phyloP scores from a whole-genome alignment of 1,140 invertebrate genomes.

The Anagrus nilaparvatae region DNA sequence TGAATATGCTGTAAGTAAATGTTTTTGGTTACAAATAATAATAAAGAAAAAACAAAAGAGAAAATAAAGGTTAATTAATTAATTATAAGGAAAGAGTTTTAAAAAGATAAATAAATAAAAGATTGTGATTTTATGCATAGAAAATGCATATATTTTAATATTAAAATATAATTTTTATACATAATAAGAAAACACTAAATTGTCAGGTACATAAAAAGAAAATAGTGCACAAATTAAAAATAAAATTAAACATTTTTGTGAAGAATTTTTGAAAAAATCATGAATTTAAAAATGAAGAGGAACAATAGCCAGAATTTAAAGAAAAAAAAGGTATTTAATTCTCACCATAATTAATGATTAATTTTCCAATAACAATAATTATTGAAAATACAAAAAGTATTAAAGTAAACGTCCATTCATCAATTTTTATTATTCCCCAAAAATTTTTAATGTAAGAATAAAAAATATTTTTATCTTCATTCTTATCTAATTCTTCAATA shows the following conservation, averaged over 20 bases:
- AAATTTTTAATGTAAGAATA: conserved; percentile 11
- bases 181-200: not conserved
- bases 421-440: conserved; percentile 17
- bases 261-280: conserved; percentile 2
- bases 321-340: too few species aligned
- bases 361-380: conserved; percentile 24
- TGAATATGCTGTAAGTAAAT: conserved; percentile 17
- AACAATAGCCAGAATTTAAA: not conserved
- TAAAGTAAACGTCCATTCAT: conserved; percentile 26
- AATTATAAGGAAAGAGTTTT: too few species aligned
- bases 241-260: not conserved
- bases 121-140: conserved; percentile 12
- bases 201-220: not conserved
- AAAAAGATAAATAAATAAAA: conserved; percentile 13
- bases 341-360: conserved; percentile 28
- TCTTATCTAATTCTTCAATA: too few species aligned
- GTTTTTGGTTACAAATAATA: conserved; percentile 16
- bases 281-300: conserved; percentile 1
- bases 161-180: not conserved
- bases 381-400: conserved; percentile 23
- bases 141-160: conserved; percentile 2
- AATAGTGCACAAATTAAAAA: not conserved
- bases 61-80: too few species aligned
- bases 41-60: conserved; percentile 16
- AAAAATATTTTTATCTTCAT: too few species aligned